These are phyloP conservation scores for Ameiurus melas DNA, from an alignment of 2,113 vertebrate genomes.

Conservation along the genomic window DNA sequence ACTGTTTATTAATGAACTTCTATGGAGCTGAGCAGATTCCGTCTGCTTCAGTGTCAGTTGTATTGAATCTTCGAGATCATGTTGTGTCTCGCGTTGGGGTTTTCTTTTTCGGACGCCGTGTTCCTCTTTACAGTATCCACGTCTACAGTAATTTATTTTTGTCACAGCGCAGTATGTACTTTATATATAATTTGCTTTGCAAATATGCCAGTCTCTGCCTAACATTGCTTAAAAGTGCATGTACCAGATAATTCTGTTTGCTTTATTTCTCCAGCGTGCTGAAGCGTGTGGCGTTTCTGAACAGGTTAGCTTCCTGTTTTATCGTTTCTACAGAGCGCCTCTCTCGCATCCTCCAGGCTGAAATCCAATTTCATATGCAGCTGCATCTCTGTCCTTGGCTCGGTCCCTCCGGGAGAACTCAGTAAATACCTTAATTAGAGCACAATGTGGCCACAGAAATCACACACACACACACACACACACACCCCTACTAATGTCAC, in stretches of 20 bases:
- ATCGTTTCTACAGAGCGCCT: neutral
- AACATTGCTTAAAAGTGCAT: neutral
- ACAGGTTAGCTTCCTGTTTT: neutral
- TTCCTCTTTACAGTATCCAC: neutral
- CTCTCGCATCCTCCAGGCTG: slow-evolving; percentile 5
- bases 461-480: slow-evolving; percentile 11
- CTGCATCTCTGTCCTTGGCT: slow-evolving; percentile 35
- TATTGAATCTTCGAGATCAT: too few relatives aligned
- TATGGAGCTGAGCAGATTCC: neutral
- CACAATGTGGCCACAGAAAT: neutral
- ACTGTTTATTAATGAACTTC: neutral
- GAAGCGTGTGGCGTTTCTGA: neutral
- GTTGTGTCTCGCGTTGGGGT: neutral
- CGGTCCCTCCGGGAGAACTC: slow-evolving; percentile 29
- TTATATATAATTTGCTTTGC: neutral
- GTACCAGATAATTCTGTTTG: neutral
- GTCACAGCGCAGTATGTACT: neutral
- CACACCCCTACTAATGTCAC: slow-evolving; percentile 4
- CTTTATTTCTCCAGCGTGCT: neutral
- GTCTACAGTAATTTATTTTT: neutral
- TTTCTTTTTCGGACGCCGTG: neutral
- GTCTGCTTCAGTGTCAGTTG: neutral
- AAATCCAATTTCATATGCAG: slow-evolving; percentile 29
- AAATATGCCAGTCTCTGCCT: neutral
- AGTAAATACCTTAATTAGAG: slow-evolving; percentile 38